Evolutionary conservation across 92 coral and sea anemone species (phyloP).

Genomic region (Zoanthus solanderi): DNA sequence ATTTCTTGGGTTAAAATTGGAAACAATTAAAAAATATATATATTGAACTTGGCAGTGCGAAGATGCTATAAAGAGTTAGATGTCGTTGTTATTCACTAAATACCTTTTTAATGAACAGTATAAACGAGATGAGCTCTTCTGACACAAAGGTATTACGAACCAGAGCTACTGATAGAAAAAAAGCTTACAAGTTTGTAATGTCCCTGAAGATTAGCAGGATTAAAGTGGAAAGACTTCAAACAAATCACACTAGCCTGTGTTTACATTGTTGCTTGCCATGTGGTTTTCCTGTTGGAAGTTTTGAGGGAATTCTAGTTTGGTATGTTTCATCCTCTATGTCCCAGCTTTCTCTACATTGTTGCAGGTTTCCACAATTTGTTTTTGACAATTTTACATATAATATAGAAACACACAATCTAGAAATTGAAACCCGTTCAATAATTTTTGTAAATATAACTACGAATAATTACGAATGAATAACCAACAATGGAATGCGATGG

Average conservation of each 20-base stretch:
- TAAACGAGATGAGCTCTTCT: slow-evolving; percentile 10
- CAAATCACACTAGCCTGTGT: slow-evolving; percentile 21
- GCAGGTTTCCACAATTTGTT: not conserved
- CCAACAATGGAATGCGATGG: not conserved
- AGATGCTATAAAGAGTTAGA: not conserved
- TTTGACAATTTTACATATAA: not conserved
- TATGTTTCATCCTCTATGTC: not conserved
- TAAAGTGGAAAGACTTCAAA: slow-evolving; percentile 14
- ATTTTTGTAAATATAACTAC: not conserved
- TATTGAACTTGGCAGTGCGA: slow-evolving; percentile 15
- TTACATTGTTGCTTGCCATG: slow-evolving; percentile 39
- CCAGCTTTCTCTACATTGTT: not conserved
- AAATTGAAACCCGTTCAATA: not conserved
- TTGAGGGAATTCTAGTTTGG: not conserved
- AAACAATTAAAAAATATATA: not conserved
- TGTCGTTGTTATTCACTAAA: slow-evolving; percentile 23
- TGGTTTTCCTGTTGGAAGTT: slow-evolving; percentile 41
- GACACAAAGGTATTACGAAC: slow-evolving; percentile 30
- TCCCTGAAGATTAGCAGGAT: slow-evolving; percentile 45
- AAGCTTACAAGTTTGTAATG: slow-evolving; percentile 32
- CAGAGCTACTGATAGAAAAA: slow-evolving; percentile 10
- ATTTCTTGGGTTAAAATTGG: slow-evolving; percentile 9
- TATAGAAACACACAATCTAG: not conserved
- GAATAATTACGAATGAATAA: not conserved
- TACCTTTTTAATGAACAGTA: slow-evolving; percentile 27